Conservation (phyloP, 2,797 vertebrate genomes). For the Pogoniulus pusillus region DNA sequence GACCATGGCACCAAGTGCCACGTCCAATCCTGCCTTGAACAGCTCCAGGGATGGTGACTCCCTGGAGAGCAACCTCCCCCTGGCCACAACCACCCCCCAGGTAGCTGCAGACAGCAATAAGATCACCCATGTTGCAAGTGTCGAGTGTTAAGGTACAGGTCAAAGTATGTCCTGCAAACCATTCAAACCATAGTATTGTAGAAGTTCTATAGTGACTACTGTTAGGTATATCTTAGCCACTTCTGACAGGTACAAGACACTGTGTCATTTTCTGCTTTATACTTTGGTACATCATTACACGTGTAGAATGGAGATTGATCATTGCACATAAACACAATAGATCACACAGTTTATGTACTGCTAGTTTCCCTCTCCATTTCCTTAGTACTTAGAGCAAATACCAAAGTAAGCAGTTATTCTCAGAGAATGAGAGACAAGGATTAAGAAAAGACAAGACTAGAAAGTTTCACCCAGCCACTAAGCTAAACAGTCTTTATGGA, state of each 20-base stretch:
- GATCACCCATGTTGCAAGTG: neutral
- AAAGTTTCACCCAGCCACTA: neutral
- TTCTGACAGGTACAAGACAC: neutral
- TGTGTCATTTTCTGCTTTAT: neutral
- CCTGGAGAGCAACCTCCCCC: too few species aligned
- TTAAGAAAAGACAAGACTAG: neutral
- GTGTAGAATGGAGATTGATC: neutral
- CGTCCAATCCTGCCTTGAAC: too few species aligned
- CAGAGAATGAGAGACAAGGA: neutral
- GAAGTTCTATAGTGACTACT: neutral
- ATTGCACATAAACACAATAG: neutral
- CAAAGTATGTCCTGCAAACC: neutral
- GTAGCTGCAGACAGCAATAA: too few species aligned
- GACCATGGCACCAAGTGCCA: too few species aligned
- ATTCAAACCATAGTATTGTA: neutral
- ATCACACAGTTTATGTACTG: neutral
- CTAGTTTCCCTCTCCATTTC: neutral
- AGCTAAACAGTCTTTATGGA: neutral
- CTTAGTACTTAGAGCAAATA: neutral
- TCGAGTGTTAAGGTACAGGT: neutral
- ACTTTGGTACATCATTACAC: neutral
- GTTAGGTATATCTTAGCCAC: neutral
- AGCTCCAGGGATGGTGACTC: too few species aligned
- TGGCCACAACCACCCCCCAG: too few species aligned
- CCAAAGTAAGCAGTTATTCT: neutral